Evolutionary conservation across 2,113 vertebrate genomes (phyloP).

Genomic region (Gymnobelideus leadbeateri): DNA sequence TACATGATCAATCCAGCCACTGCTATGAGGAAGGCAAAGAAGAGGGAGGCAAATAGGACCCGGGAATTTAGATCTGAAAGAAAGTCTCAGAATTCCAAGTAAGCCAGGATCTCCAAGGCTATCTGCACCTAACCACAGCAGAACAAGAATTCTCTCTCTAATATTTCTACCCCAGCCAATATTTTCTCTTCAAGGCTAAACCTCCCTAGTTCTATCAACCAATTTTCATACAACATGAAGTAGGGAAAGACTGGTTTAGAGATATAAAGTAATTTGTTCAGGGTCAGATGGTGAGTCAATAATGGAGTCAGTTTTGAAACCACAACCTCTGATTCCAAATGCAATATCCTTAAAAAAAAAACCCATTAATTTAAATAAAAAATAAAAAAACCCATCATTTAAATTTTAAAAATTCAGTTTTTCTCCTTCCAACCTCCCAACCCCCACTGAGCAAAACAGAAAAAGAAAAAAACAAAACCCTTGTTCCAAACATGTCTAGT

Average conservation of each 20-base stretch:
- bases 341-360: neutral
- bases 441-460: no score
- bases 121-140: neutral
- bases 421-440: neutral
- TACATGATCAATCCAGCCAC: no score
- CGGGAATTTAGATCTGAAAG: neutral
- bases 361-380: no score
- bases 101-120: neutral
- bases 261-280: neutral
- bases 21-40: no score
- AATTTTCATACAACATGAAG: no score
- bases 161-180: neutral
- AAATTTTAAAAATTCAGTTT: neutral
- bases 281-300: neutral
- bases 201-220: neutral
- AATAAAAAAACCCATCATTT: neutral
- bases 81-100: neutral
- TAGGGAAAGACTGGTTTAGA: neutral
- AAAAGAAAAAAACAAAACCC: no score
- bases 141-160: neutral
- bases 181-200: neutral
- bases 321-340: neutral
- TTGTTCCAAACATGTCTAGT: neutral
- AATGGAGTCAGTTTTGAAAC: neutral
- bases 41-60: no score